Percentiles rank a stretch among this genome's conserved stretches.
Conservation (phyloP, 2,888 invertebrate species). For the Hartigia nigra region DNA sequence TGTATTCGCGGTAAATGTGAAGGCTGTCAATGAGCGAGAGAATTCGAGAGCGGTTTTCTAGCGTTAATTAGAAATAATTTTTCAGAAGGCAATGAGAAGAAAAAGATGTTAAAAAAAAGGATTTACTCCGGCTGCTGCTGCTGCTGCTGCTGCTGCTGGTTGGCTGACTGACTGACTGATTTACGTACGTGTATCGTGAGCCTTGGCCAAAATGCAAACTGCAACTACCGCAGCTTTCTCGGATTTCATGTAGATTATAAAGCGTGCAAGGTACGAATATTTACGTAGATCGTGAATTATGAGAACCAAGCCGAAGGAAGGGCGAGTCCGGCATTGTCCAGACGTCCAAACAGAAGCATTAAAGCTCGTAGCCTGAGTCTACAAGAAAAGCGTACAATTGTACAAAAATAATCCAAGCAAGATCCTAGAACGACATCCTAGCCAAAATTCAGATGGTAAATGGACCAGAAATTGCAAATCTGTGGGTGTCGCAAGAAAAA, state of each 20-base stretch:
- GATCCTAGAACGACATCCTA: not conserved
- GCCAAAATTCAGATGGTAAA: not conserved
- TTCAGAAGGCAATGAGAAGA: not conserved
- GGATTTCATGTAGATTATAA: not conserved
- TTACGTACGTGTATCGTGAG: slow-evolving; percentile 32
- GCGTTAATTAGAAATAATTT: not conserved
- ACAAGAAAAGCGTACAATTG: not conserved
- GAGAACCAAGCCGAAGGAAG: not conserved
- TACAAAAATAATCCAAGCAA: not conserved
- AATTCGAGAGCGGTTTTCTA: not conserved
- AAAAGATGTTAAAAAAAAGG: not conserved
- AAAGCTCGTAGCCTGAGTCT: not conserved
- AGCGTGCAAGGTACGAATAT: not conserved
- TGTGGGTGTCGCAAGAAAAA: slow-evolving; percentile 7
- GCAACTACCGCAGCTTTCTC: not conserved
- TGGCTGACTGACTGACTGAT: not conserved
- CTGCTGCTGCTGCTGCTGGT: no score
- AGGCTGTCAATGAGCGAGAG: not conserved
- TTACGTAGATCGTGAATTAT: not conserved
- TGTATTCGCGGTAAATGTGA: not conserved
- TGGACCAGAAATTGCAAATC: not conserved
- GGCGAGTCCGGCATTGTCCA: not conserved
- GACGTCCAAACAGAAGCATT: not conserved
- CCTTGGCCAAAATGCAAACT: not conserved
- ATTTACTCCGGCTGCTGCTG: slow-evolving; percentile 9